Evolutionary conservation across 1,140 invertebrate species (phyloP), one percentile per base, ranked within the genome.

Genomic region (Cherax quadricarinatus): DNA sequence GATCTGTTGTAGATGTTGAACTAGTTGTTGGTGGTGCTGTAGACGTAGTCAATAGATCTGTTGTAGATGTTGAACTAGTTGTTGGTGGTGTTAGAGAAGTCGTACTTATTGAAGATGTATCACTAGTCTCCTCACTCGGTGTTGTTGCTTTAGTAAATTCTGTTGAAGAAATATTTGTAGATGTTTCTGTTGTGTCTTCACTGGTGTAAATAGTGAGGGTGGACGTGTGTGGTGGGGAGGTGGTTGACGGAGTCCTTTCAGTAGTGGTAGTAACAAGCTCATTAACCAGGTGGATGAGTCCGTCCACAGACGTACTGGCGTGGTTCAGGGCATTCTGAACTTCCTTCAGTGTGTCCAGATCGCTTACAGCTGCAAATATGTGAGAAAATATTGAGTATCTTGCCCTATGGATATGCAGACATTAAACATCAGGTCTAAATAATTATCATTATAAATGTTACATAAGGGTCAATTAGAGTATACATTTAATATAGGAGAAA

Each of bases 251-350:
- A 18, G 84, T 73, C 14, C 62, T 16, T 14, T 57, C 53, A 48
- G 84, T 66, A 21, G 84, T 86, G 62, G 84, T 70, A 4, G 62
- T 86, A 16, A 82, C 62, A 53, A 84, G 21, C 21, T 18, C 53
- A 2, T 30, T 21, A 30, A 84, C n/a, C 53, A 84, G 53, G 3
- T n/a, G 14, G 5, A 12, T 62, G 60, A 85, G 30, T 30, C 30
- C 12, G 1, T 48, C 48, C 60, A 85, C 49, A 4, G 83, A 85
- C 7, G 5, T 48, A 16, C 62, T 21, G 48, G 83, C 83, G 62
- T 85, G 83, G 6, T 70, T 24, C 60, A 85, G 21, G 30, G 83
- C 83, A 3, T 85, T n/a, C 4, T 49, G n/a, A 9, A 85, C 83
- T 21, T 70, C 83, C 30, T 49, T 41, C 83, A 85, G 53, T 1